Evolutionary conservation across 2,888 invertebrate species (phyloP).

Genomic region (Dinocampus coccinellae): DNA sequence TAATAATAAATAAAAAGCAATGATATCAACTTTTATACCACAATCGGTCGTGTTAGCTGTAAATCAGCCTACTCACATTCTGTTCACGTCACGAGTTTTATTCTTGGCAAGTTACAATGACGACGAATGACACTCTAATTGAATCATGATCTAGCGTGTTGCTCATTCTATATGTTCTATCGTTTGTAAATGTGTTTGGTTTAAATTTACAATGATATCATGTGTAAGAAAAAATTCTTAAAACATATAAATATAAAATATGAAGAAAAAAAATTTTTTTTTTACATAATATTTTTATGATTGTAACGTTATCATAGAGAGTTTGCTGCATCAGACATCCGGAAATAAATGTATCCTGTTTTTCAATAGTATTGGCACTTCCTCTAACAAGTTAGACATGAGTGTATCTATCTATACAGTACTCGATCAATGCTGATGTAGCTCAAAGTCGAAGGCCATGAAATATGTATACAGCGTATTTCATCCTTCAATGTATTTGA

Average conservation of each 20-base stretch:
- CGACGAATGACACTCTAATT: background rate
- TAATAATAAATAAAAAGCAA: background rate
- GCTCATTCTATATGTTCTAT: background rate
- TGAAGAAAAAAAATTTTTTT: background rate
- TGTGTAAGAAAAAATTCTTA: background rate
- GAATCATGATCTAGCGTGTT: background rate
- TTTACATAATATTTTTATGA: background rate
- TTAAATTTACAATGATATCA: too few species aligned
- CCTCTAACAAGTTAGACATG: conserved; percentile 3
- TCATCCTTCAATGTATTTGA: background rate
- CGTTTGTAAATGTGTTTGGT: too few species aligned
- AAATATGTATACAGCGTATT: background rate
- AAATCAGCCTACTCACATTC: background rate
- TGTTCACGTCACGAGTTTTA: background rate
- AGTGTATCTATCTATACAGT: background rate
- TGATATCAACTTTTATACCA: background rate
- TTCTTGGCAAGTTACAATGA: background rate
- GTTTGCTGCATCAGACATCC: background rate
- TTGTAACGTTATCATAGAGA: background rate
- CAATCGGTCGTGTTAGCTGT: background rate
- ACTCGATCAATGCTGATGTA: background rate
- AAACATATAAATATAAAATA: too few species aligned
- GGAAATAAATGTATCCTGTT: background rate
- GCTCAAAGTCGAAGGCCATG: background rate
- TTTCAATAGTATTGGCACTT: background rate